Evolutionary conservation across 2,797 vertebrate species (phyloP).

Genomic region (Cryptoprocta ferox): DNA sequence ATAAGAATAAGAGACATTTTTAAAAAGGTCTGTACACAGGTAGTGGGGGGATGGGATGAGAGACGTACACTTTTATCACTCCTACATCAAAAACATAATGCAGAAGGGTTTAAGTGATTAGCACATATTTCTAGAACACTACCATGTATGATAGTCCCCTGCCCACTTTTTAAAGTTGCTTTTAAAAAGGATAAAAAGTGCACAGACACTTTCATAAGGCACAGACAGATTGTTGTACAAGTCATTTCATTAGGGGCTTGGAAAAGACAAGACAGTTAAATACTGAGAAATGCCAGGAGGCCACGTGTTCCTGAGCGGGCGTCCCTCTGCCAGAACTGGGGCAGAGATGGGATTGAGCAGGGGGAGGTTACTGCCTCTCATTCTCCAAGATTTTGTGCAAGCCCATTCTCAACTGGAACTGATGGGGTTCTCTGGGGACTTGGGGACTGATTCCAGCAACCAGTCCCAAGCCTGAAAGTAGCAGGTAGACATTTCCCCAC

Average conservation of each 20-base stretch:
- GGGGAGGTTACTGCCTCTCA: background rate
- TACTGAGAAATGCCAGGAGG: constrained; percentile 79
- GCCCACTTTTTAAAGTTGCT: constrained; percentile 83
- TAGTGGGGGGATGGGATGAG: constrained; percentile 62
- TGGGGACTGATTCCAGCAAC: background rate
- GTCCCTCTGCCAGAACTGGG: background rate
- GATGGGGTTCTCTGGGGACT: background rate
- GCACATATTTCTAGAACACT: constrained; percentile 82
- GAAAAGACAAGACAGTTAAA: constrained; percentile 82
- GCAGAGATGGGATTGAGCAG: background rate
- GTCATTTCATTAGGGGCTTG: constrained; percentile 79
- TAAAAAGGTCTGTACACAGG: constrained; percentile 78
- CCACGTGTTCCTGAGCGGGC: constrained; percentile 77
- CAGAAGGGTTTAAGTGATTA: constrained; percentile 73
- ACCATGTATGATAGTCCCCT: constrained; percentile 59
- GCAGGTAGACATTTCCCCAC: background rate
- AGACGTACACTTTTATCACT: constrained; percentile 79
- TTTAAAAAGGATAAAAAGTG: constrained; percentile 90
- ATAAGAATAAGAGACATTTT: constrained; percentile 72
- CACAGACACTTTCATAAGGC: constrained; percentile 91
- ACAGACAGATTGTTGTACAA: constrained; percentile 89
- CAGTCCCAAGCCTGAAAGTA: background rate
- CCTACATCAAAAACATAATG: constrained; percentile 78
- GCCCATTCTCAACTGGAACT: background rate
- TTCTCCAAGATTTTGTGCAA: background rate